A percentile compares a stretch with the other conserved stretches of the same genome.
These are phyloP conservation scores for Chalcosyrphus nemorum DNA, from an alignment of 2,888 invertebrate genomes.

Conservation along the genomic window DNA sequence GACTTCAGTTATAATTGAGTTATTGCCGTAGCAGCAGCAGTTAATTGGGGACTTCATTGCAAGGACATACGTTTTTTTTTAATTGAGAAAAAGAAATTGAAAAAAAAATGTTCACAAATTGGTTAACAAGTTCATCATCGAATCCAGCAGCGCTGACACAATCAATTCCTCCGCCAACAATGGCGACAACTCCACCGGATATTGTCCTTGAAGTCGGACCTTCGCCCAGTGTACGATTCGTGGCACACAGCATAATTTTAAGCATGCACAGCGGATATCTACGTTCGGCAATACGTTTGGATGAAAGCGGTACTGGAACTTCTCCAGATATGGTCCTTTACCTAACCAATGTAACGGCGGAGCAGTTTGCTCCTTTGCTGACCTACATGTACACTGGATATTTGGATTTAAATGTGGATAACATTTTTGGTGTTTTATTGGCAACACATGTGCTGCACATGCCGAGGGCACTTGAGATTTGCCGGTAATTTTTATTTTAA, in stretches of 20 bases:
- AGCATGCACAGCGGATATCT: slow-evolving; percentile 88
- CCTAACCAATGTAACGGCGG: slow-evolving; percentile 84
- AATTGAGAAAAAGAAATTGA: no score
- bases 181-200: slow-evolving; percentile 83
- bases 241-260: slow-evolving; percentile 86
- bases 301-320: slow-evolving; percentile 75
- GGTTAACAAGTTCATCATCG: slow-evolving; percentile 79
- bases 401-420: slow-evolving; percentile 86
- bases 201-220: slow-evolving; percentile 86
- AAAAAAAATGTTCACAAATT: slow-evolving; percentile 81
- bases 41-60: slow-evolving; percentile 11
- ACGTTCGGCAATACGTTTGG: slow-evolving; percentile 85
- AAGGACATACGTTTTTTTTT: background rate
- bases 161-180: slow-evolving; percentile 68
- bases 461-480: slow-evolving; percentile 88
- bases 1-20: slow-evolving; percentile 81
- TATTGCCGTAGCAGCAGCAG: slow-evolving; percentile 75
- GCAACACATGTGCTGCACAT: slow-evolving; percentile 89
- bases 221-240: slow-evolving; percentile 85
- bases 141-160: slow-evolving; percentile 64
- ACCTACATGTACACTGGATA: slow-evolving; percentile 90
- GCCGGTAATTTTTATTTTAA: slow-evolving; percentile 80
- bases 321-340: slow-evolving; percentile 79
- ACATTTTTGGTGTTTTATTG: slow-evolving; percentile 88
- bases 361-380: slow-evolving; percentile 86